phyloP scores from a whole-genome alignment of 2,113 vertebrate species.

The Sterrhoptilus dennistouni region DNA sequence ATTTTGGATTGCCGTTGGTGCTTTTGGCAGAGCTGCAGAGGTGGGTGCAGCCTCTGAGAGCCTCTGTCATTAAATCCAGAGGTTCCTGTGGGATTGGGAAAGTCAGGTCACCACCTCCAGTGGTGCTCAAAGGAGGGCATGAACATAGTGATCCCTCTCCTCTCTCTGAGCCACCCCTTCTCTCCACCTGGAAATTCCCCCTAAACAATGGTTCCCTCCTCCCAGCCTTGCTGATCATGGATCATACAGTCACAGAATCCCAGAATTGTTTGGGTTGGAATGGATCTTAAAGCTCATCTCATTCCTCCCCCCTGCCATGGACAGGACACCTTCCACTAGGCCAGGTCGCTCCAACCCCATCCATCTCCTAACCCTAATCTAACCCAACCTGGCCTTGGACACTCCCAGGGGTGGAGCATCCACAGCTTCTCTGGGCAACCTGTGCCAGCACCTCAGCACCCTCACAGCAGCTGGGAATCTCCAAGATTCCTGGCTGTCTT shows the following conservation, averaged over 20 bases:
- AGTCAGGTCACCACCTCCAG: not conserved
- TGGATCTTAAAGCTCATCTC: not conserved
- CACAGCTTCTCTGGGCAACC: not conserved
- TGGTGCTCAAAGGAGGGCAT: not conserved
- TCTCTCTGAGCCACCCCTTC: not conserved
- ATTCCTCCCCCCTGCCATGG: too few species aligned
- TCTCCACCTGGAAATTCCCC: not conserved
- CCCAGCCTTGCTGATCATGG: not conserved
- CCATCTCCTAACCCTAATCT: not conserved
- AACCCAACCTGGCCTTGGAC: not conserved
- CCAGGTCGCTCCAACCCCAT: not conserved
- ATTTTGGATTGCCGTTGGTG: not conserved
- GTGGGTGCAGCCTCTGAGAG: not conserved
- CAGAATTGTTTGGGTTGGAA: not conserved
- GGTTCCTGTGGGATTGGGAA: not conserved
- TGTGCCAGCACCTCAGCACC: fast-evolving
- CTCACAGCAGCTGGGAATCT: not conserved
- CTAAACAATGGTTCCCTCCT: not conserved
- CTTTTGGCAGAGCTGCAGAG: not conserved
- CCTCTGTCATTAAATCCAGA: not conserved
- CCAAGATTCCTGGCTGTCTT: not conserved
- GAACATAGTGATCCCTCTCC: not conserved
- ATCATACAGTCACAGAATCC: not conserved
- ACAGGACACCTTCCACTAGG: not conserved
- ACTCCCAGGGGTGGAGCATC: not conserved